These are phyloP conservation scores for Sesamia inferens DNA, from an alignment of 2,888 invertebrate genomes.

Conservation along the genomic window DNA sequence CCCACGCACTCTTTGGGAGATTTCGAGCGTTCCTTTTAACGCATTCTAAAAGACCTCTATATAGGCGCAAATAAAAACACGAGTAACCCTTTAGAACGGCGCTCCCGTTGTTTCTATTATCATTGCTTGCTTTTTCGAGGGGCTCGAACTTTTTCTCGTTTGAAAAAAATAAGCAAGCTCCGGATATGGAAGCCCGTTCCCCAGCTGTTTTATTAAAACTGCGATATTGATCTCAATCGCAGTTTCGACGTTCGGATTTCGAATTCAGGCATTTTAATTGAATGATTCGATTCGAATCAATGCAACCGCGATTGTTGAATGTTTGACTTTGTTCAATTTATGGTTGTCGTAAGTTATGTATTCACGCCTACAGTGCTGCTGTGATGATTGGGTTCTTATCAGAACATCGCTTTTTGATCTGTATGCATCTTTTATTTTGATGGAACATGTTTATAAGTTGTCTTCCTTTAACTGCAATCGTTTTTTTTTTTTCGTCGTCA, in stretches of 20 bases:
- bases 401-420: conserved; percentile 73
- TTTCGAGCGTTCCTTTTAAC: conserved; percentile 80
- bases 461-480: conserved; percentile 18
- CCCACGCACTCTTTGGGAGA: conserved; percentile 74
- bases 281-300: conserved; percentile 79
- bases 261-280: conserved; percentile 78
- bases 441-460: conserved; percentile 28
- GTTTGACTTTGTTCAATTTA: conserved; percentile 86
- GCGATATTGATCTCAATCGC: conserved; percentile 85
- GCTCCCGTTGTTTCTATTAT: conserved; percentile 88
- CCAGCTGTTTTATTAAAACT: conserved; percentile 89
- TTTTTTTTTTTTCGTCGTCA: conserved; percentile 1
- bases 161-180: conserved; percentile 82
- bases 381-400: conserved; percentile 81
- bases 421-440: conserved; percentile 64
- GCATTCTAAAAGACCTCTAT: conserved; percentile 79
- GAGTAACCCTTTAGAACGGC: conserved; percentile 84
- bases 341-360: conserved; percentile 79
- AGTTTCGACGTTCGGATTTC: conserved; percentile 73
- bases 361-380: conserved; percentile 80
- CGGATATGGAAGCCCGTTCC: conserved; percentile 85
- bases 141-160: conserved; percentile 76
- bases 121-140: conserved; percentile 84
- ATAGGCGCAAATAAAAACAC: conserved; percentile 84
- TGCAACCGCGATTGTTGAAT: conserved; percentile 78